phyloP scores from a whole-genome alignment of 37 sponge, comb jelly and placozoan genomes.

The Hexactinellida sp. region DNA sequence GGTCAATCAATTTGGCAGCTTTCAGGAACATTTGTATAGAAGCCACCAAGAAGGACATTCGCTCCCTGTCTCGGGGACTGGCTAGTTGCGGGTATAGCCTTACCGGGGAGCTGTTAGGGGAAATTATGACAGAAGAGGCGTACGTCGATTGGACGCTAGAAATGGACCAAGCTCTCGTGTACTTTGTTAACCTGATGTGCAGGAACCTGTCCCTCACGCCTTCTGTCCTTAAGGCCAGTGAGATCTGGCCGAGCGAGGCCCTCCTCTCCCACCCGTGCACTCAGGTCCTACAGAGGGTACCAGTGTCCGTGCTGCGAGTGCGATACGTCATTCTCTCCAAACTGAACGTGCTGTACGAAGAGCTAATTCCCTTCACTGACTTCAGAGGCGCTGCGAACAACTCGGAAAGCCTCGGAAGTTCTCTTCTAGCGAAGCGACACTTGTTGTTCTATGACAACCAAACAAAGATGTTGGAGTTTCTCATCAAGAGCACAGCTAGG shows the following conservation, averaged over 20 bases:
- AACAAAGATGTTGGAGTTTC: neutral
- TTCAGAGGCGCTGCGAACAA: neutral
- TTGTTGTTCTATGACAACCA: conserved; percentile 11
- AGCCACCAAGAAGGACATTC: neutral
- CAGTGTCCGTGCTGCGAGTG: neutral
- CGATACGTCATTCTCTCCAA: neutral
- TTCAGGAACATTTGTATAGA: neutral
- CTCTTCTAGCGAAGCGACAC: neutral
- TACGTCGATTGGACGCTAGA: neutral
- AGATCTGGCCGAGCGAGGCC: neutral
- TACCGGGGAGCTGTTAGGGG: neutral
- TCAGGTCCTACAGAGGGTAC: neutral
- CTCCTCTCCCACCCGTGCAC: neutral
- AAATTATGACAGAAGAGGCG: neutral
- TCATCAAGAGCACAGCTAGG: conserved; percentile 8
- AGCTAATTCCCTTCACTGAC: neutral
- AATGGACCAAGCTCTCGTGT: neutral
- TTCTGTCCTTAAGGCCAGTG: neutral
- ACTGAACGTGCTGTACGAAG: neutral
- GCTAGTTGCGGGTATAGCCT: neutral
- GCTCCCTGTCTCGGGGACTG: neutral
- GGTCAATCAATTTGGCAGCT: neutral
- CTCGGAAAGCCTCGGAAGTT: neutral
- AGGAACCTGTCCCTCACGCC: neutral
- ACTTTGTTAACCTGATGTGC: neutral